Evolutionary conservation across 2,113 vertebrate species (phyloP), one percentile per base, ranked within the genome.

Genomic region (Plotosus lineatus): DNA sequence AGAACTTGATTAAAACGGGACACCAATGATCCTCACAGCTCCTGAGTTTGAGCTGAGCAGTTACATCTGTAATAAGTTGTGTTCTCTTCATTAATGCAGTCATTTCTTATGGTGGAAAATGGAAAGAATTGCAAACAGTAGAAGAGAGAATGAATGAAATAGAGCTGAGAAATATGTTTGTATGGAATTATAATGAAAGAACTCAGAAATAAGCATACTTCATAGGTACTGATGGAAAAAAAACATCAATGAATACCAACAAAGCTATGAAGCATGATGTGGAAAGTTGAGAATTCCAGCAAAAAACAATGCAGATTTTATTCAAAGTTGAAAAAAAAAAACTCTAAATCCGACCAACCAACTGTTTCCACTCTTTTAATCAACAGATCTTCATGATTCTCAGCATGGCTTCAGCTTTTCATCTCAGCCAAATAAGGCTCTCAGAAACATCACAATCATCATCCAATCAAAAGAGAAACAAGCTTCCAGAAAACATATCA

Each of bases 301-400:
- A 9, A 10, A n/a, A 66, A 68, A n/a, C 12, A 17, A 3, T 48
- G 42, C 6, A 46, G 0, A 23, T 26, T 44, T 46, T 71, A 6
- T 71, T 15, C 40, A 69, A 11, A 26, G 23, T 7, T 65, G 19
- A 65, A 38, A 3, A 21, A 36, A 17, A 17, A 17, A 17, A 9
- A 38, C 36, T 40, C 36, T 17, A 36, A 33, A 3, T 63, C 61
- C 33, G 38, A 9, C 38, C 38, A 14, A 44, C 14, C n/a, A 8
- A 14, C 65, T 68, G 65, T 68, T 26, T 68, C 23, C 42, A 69
- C 66, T 69, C 66, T 5, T 71, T 46, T 71, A 46, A 46, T 71
- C 66, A 71, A 17, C 40, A 17, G 42, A 12, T 1, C 26, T 46
- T 26, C 44, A 10, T 71, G 42, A 71, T 71, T 46, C 46, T 48